Base-by-base conservation (phyloP, 1,140 invertebrate genomes). In the Geopemphigus sp. region DNA sequence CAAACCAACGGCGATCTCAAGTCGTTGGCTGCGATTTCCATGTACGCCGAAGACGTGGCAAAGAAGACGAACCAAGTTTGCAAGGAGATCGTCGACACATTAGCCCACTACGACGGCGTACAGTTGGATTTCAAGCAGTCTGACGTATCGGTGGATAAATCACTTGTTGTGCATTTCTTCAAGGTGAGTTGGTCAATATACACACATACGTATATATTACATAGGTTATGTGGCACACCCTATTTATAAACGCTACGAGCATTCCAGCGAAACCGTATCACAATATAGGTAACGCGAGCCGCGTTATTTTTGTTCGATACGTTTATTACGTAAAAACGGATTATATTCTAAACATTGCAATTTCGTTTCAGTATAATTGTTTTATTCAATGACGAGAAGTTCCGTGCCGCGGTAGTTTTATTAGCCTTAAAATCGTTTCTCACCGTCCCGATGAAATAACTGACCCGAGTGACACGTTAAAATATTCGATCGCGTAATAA, bases 91-190 rank as follows among this genome's bases (percentile, higher is more conserved):
- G 83, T 88, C 6, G 83, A 89, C 15, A 88, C 88, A 82, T 85
- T 86, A 11, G 87, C 86, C 68, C 85, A 89, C 85, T 85, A 91
- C 57, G 90, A 91, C 83, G 91, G 90, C 83, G 83, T 92, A 2
- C 90, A 92, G 82, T 84, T 92, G 17, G 86, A 90, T 83, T 87
- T 91, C 82, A 88, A 87, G n/a, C 86, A 86, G 26, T 87, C 85
- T 84, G 88, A 86, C 85, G 87, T 83, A 85, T 89, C 85, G 81
- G 88, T 85, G 82, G 88, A 83, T 83, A 85, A 91, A 24, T 82
- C 85, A 32, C 87, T 89, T 32, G 88, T 89, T 29, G 87, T 90
- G 12, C 88, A 90, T 57, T 87, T 86, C 1, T 84, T 90, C 14
- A 88, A 88, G 81, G 85, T 87, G 73, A 54, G 64, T 61, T 5